Conservation (phyloP, 2,113 vertebrate species). For the Actinemys pallida region DNA sequence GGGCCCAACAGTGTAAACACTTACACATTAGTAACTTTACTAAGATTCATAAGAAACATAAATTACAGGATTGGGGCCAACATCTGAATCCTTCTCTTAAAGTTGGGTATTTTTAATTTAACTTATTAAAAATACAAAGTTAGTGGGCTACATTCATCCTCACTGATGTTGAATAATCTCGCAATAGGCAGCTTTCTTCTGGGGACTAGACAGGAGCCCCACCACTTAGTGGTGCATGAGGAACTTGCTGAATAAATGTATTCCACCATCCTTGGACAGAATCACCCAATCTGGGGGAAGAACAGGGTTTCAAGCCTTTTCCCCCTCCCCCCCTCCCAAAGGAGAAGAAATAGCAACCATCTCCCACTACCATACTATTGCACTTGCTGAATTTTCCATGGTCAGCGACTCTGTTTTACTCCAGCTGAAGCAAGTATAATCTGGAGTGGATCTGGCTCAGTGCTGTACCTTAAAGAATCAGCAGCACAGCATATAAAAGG, state of each 20-base stretch:
- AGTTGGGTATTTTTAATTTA: background rate
- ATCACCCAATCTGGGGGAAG: accelerated
- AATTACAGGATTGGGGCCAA: background rate
- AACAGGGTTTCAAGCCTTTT: background rate
- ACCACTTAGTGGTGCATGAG: background rate
- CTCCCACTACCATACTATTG: background rate
- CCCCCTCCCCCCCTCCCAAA: accelerated
- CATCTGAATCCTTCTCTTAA: background rate
- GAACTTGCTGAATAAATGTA: accelerated
- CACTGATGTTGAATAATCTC: background rate
- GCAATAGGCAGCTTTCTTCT: background rate
- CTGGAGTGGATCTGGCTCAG: background rate
- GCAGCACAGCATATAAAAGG: background rate
- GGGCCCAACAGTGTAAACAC: no score
- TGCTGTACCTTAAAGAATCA: slow-evolving; percentile 1
- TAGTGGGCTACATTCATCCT: background rate
- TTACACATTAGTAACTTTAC: accelerated
- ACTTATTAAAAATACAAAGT: background rate
- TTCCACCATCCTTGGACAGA: accelerated
- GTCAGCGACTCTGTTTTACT: slow-evolving; percentile 9
- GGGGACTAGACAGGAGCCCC: background rate
- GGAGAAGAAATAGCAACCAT: background rate
- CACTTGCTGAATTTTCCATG: background rate
- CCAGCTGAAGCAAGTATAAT: background rate
- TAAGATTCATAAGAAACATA: background rate